A percentile compares a stretch with the other conserved stretches of the same genome.
Conservation (phyloP, 2,888 invertebrate species). For the Temnothorax ravouxi region DNA sequence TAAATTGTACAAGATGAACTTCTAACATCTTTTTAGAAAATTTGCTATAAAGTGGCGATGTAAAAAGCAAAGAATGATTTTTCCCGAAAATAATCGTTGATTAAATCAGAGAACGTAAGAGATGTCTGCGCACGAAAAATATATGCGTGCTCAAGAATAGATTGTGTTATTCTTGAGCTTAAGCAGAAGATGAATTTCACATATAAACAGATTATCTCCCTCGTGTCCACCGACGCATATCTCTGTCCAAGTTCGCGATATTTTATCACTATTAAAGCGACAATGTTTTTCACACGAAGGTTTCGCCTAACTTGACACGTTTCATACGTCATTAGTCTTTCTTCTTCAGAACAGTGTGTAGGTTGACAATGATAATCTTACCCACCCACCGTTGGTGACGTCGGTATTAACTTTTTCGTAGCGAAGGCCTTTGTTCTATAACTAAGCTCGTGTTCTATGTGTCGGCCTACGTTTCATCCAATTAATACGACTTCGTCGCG, state of each 20-base stretch:
- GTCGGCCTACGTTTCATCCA: slow-evolving; percentile 2
- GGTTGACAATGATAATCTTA: no score
- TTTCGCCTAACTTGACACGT: slow-evolving; percentile 17
- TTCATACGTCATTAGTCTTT: slow-evolving; percentile 39
- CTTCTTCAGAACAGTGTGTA: neutral
- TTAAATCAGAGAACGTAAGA: slow-evolving; percentile 2
- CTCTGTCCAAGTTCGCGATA: slow-evolving; percentile 29
- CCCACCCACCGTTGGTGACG: neutral
- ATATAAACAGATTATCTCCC: slow-evolving; percentile 13
- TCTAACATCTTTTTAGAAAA: neutral
- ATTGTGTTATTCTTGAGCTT: neutral
- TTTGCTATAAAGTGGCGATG: neutral
- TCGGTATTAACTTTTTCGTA: slow-evolving; percentile 32
- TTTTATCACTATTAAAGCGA: slow-evolving; percentile 45
- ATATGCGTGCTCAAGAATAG: neutral
- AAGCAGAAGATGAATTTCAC: slow-evolving; percentile 21
- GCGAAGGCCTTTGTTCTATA: slow-evolving; percentile 20
- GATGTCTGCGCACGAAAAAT: neutral
- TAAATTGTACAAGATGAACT: neutral
- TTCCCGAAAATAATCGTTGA: neutral
- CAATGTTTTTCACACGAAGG: slow-evolving; percentile 25
- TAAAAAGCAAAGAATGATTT: neutral
- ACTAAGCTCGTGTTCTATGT: neutral
- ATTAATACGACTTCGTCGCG: neutral
- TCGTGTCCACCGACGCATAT: neutral